Conservation (phyloP, 1,140 invertebrate species). For the Halesus radiatus region DNA sequence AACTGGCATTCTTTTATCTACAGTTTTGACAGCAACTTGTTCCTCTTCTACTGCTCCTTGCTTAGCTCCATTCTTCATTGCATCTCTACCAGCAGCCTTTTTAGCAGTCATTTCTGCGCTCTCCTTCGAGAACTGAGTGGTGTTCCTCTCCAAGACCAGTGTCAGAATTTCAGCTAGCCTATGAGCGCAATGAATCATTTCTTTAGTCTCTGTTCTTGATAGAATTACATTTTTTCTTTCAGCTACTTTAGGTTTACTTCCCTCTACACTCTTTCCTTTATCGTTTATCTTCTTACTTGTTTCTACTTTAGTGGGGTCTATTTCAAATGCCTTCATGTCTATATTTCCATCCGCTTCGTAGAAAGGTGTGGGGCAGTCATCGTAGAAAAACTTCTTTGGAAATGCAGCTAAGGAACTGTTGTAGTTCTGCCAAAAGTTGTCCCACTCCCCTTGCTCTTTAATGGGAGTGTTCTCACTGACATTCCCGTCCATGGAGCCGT, state of each 20-base stretch:
- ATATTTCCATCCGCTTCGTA: slow-evolving; percentile 28
- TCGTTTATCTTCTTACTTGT: neutral
- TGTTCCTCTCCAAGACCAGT: slow-evolving; percentile 44
- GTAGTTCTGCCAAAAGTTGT: slow-evolving; percentile 56
- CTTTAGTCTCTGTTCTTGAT: slow-evolving; percentile 48
- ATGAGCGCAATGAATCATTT: slow-evolving; percentile 55
- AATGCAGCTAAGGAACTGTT: slow-evolving; percentile 50
- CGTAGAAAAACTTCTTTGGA: slow-evolving; percentile 53
- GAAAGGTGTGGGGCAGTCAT: slow-evolving; percentile 56
- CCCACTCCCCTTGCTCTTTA: slow-evolving; percentile 52
- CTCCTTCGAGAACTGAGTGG: neutral
- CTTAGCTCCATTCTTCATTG: neutral
- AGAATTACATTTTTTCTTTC: slow-evolving; percentile 22
- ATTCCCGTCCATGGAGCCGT: slow-evolving; percentile 25
- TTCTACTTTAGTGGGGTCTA: slow-evolving; percentile 9
- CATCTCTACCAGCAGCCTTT: neutral
- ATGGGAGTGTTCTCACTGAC: slow-evolving; percentile 32
- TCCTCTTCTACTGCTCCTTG: neutral
- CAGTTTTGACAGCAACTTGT: neutral
- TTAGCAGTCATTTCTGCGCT: neutral
- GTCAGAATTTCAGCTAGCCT: slow-evolving; percentile 55
- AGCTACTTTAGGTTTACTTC: neutral
- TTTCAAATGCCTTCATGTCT: slow-evolving; percentile 28
- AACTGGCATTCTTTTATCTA: neutral
- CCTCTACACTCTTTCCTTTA: neutral